phyloP scores from a whole-genome alignment of 1,140 invertebrate species.

The Macrotrachela quadricornifera region DNA sequence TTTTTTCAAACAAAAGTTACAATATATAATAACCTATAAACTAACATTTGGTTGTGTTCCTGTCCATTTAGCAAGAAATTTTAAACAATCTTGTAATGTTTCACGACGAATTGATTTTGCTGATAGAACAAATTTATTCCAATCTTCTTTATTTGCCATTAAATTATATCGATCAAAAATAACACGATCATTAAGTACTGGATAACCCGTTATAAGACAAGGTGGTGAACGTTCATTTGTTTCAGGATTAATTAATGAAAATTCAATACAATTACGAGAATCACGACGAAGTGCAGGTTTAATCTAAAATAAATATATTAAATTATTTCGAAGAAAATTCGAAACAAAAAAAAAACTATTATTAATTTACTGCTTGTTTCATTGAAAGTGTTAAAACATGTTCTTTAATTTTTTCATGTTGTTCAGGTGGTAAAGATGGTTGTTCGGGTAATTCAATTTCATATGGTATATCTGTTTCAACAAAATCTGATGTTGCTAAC shows the following conservation, averaged over 20 bases:
- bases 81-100: too few species aligned
- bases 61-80: too few species aligned
- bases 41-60: too few species aligned
- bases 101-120: too few species aligned
- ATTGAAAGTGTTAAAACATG: too few species aligned
- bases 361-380: too few species aligned
- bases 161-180: constrained; percentile 36
- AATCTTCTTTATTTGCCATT: constrained; percentile 60
- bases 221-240: constrained; percentile 33
- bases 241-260: constrained; percentile 22
- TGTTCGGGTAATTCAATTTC: constrained; percentile 53
- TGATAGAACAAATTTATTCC: constrained; percentile 47
- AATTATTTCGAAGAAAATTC: too few species aligned
- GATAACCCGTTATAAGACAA: constrained; percentile 62
- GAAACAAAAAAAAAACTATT: too few species aligned
- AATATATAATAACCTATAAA: too few species aligned
- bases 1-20: too few species aligned
- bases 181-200: constrained; percentile 43
- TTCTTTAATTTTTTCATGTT: too few species aligned
- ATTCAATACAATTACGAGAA: constrained; percentile 28
- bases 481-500: constrained; percentile 69
- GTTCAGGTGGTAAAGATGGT: constrained; percentile 22
- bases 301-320: too few species aligned
- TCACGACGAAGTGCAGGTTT: constrained; percentile 56
- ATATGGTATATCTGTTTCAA: constrained; percentile 63